phyloP scores from a whole-genome alignment of 2,797 vertebrate species.

The Graptemys geographica region DNA sequence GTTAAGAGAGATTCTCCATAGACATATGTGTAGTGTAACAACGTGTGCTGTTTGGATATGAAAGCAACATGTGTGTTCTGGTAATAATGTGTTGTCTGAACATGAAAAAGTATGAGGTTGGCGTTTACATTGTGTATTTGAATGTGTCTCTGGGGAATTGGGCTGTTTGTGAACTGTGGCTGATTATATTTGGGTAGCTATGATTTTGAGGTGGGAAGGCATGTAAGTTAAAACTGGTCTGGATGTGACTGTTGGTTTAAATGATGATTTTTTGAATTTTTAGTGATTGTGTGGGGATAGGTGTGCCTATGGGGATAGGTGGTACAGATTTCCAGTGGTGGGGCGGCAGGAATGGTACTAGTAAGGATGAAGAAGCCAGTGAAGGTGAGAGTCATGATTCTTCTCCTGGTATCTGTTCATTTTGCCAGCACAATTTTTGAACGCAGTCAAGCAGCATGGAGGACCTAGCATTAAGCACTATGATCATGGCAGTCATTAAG shows the following conservation, averaged over 20 bases:
- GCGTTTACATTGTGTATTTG: background rate
- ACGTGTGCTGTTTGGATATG: background rate
- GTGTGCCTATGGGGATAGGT: background rate
- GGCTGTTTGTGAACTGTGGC: background rate
- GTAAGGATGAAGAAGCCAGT: background rate
- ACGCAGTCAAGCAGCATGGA: background rate
- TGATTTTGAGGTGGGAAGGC: background rate
- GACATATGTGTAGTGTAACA: background rate
- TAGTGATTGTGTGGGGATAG: background rate
- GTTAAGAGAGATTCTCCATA: background rate
- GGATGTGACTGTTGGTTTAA: background rate
- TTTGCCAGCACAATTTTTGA: background rate
- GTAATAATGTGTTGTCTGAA: background rate
- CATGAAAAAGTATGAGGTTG: background rate
- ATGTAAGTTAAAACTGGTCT: background rate
- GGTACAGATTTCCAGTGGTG: rapidly evolving
- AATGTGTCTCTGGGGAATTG: background rate
- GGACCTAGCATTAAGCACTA: background rate
- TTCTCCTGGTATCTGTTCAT: background rate
- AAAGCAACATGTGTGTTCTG: background rate
- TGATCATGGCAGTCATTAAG: background rate
- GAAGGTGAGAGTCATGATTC: background rate
- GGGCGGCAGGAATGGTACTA: background rate
- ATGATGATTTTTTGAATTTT: background rate
- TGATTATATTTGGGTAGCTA: background rate